phyloP scores from a whole-genome alignment of 2,888 invertebrate genomes.

The Reticulitermes lucifugus region DNA sequence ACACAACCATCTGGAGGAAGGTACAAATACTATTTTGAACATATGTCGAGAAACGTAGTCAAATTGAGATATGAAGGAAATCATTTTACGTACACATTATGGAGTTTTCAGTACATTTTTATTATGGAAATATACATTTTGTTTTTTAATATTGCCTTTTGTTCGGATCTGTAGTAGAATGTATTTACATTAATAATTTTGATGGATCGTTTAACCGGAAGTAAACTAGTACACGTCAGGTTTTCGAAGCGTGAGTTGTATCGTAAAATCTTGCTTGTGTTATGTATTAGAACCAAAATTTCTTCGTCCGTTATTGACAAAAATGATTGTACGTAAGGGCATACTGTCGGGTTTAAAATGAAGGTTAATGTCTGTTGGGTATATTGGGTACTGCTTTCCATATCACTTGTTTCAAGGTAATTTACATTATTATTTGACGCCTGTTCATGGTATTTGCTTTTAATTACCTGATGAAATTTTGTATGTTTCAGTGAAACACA shows the following conservation, averaged over 20 bases:
- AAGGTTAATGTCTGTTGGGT: slow-evolving; percentile 71
- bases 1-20: too few species aligned
- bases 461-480: neutral
- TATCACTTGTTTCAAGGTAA: slow-evolving; percentile 72
- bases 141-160: neutral
- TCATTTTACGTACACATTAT: too few species aligned
- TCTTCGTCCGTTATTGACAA: neutral
- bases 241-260: slow-evolving; percentile 48
- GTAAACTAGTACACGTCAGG: slow-evolving; percentile 57
- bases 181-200: neutral
- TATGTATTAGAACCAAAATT: neutral
- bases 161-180: neutral
- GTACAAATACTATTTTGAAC: too few species aligned
- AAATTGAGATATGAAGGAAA: too few species aligned
- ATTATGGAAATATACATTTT: neutral
- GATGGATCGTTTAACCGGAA: slow-evolving; percentile 53
- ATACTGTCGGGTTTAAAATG: slow-evolving; percentile 64
- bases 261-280: neutral
- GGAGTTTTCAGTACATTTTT: neutral
- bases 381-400: slow-evolving; percentile 72
- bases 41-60: too few species aligned
- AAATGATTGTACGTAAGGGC: slow-evolving; percentile 16
- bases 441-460: neutral
- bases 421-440: slow-evolving; percentile 43
- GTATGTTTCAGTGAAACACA: too few species aligned